Conservation (phyloP, 2,113 vertebrate species). For the Pteronura brasiliensis region DNA sequence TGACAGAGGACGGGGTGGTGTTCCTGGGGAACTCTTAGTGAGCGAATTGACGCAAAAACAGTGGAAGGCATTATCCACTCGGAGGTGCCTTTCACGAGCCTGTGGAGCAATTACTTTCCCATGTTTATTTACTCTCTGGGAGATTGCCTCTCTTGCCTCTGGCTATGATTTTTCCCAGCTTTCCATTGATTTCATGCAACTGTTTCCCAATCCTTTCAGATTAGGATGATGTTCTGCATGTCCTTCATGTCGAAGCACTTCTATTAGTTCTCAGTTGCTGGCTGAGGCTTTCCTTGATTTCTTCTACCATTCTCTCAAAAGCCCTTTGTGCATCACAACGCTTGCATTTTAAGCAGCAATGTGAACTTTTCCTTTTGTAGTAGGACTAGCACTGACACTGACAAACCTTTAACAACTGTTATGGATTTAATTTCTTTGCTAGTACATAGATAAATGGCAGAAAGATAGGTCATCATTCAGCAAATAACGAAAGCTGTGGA, state of each 20-base stretch:
- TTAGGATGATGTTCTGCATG: background rate
- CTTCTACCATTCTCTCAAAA: background rate
- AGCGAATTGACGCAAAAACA: background rate
- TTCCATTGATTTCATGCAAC: background rate
- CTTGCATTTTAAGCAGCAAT: background rate
- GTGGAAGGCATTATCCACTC: accelerated
- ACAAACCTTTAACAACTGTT: background rate
- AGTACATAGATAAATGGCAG: background rate
- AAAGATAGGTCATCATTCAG: background rate
- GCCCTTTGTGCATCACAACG: background rate
- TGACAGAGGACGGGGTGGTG: no score
- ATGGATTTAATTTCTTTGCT: background rate
- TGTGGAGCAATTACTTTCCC: background rate
- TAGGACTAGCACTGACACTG: background rate
- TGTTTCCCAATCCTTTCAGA: background rate
- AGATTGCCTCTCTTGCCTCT: background rate
- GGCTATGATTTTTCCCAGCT: background rate
- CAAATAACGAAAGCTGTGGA: background rate
- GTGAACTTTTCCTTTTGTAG: background rate
- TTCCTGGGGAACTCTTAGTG: background rate
- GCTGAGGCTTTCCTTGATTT: background rate
- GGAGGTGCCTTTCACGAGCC: background rate
- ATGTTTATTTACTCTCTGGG: background rate
- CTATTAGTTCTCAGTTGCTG: background rate
- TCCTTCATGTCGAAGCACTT: background rate